phyloP scores from a whole-genome alignment of 2,888 invertebrate genomes.

The Ecliptopera silaceata region DNA sequence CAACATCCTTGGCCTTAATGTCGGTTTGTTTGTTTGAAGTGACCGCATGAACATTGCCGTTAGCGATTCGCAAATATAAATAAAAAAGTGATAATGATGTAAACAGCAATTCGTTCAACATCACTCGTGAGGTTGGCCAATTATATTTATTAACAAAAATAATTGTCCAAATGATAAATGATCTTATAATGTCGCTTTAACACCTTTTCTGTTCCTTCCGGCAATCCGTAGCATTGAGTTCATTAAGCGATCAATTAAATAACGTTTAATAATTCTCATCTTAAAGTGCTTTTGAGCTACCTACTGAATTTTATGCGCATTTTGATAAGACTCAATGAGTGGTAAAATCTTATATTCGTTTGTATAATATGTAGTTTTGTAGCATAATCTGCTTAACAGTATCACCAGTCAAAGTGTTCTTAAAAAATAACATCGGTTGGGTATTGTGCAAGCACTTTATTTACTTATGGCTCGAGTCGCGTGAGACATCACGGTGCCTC shows the following conservation, averaged over 20 bases:
- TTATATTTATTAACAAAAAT: slow-evolving; percentile 43
- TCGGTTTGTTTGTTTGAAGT: slow-evolving; percentile 66
- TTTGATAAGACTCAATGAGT: slow-evolving; percentile 1
- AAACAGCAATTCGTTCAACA: slow-evolving; percentile 52
- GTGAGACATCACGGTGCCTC: slow-evolving; percentile 53
- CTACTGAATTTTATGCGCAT: slow-evolving; percentile 21
- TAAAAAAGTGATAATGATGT: slow-evolving; percentile 62
- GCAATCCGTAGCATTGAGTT: slow-evolving; percentile 30
- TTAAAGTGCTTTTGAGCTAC: slow-evolving; percentile 18
- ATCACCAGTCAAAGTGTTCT: slow-evolving; percentile 27
- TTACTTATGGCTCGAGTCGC: slow-evolving; percentile 38
- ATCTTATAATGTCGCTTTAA: slow-evolving; percentile 28
- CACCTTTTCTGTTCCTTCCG: slow-evolving; percentile 33
- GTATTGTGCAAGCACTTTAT: slow-evolving; percentile 38
- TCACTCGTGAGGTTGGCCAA: slow-evolving; percentile 38
- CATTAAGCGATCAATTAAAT: slow-evolving; percentile 33
- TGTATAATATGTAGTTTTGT: too few relatives aligned
- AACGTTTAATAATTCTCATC: slow-evolving; percentile 17
- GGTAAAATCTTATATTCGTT: too few relatives aligned
- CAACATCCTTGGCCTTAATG: slow-evolving; percentile 73
- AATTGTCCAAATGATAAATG: slow-evolving; percentile 43
- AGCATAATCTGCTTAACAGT: slow-evolving; percentile 3
- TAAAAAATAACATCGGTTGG: slow-evolving; percentile 32
- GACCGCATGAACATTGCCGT: slow-evolving; percentile 56
- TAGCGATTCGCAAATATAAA: slow-evolving; percentile 66